A percentile compares a stretch with the other conserved stretches of the same genome.
phyloP scores from a whole-genome alignment of 2,113 vertebrate species.

The Neodontobutis hainanensis region DNA sequence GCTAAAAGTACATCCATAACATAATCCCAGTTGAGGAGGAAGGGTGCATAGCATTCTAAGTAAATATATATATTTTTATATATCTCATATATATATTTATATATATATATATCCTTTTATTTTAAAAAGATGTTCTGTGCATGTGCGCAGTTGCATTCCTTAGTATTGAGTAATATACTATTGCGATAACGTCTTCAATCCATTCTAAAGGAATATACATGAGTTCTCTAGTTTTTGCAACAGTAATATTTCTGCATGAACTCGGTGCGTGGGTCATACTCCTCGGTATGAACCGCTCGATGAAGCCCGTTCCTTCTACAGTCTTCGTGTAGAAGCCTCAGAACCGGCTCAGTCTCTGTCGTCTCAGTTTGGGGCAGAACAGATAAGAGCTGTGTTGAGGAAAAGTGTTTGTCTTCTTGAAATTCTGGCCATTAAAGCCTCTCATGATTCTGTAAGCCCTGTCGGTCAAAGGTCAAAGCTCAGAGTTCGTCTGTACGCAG shows the following conservation, averaged over 20 bases:
- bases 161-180: constrained; percentile 83
- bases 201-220: constrained; percentile 83
- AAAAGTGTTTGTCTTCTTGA: constrained; percentile 69
- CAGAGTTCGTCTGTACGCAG: not conserved
- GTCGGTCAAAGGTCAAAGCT: not conserved
- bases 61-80: constrained; percentile 81
- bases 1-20: constrained; percentile 84
- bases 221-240: constrained; percentile 81
- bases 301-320: constrained; percentile 33
- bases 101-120: constrained; percentile 75
- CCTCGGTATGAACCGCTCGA: constrained; percentile 23
- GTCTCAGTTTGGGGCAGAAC: constrained; percentile 50
- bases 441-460: constrained; percentile 20
- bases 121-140: constrained; percentile 85
- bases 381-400: constrained; percentile 62
- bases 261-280: constrained; percentile 67
- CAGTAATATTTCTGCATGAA: constrained; percentile 82
- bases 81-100: constrained; percentile 71
- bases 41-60: constrained; percentile 86
- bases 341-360: constrained; percentile 53
- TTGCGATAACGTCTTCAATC: constrained; percentile 82
- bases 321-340: constrained; percentile 58
- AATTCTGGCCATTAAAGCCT: constrained; percentile 52
- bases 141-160: constrained; percentile 85
- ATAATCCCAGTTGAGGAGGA: constrained; percentile 81